phyloP scores from a whole-genome alignment of 2,113 vertebrate species.

The Aspidoscelis tigris region DNA sequence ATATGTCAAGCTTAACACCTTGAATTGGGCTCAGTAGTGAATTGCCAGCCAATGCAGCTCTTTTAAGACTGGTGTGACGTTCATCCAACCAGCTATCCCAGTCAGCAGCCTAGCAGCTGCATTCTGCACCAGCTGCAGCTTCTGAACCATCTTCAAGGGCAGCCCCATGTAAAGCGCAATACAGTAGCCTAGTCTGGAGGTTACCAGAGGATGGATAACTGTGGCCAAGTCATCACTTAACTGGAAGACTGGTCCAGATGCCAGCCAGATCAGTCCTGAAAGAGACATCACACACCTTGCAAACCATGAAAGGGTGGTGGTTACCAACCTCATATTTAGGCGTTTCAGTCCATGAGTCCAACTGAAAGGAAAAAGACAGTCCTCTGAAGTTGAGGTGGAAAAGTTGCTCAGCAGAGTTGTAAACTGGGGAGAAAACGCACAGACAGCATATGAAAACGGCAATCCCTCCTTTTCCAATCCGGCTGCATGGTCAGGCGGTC shows the following conservation, averaged over 20 bases:
- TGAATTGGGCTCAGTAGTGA: no score
- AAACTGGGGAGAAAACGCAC: slow-evolving; percentile 79
- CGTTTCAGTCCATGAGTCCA: slow-evolving; percentile 98
- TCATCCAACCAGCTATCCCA: no score
- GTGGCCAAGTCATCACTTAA: not conserved
- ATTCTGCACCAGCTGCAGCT: no score
- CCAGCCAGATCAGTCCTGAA: not conserved
- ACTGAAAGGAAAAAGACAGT: slow-evolving; percentile 97
- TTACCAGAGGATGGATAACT: no score
- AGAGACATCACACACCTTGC: not conserved
- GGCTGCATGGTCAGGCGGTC: not conserved
- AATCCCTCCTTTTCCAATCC: not conserved
- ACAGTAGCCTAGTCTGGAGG: no score
- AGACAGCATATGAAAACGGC: slow-evolving; percentile 23
- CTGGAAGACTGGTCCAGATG: not conserved
- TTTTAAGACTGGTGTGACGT: no score
- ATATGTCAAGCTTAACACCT: no score
- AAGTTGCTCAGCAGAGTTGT: slow-evolving; percentile 97
- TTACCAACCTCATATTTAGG: slow-evolving; percentile 95
- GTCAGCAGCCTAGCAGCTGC: no score
- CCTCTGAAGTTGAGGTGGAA: slow-evolving; percentile 99
- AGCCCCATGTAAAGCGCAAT: no score
- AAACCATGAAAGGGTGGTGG: not conserved
- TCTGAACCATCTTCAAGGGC: no score
- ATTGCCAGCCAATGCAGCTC: no score